A percentile compares a stretch with the other conserved stretches of the same genome.
phyloP scores from a whole-genome alignment of 1,140 invertebrate genomes.

The Mercenaria mercenaria region DNA sequence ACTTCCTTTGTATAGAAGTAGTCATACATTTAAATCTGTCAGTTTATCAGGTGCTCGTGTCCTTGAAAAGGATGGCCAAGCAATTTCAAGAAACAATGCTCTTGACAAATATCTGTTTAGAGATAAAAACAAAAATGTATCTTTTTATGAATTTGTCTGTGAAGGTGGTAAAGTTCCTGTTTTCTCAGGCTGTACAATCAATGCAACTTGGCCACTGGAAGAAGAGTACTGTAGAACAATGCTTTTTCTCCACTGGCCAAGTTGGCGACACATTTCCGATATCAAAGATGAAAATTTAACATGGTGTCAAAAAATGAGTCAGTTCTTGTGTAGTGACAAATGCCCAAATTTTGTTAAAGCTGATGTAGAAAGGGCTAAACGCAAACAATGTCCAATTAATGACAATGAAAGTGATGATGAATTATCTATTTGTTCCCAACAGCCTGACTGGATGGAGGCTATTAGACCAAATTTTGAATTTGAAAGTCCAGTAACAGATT shows the following conservation, averaged over 20 bases:
- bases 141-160: constrained; percentile 50
- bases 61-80: constrained; percentile 35
- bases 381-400: not conserved
- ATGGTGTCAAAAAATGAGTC: constrained; percentile 43
- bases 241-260: constrained; percentile 64
- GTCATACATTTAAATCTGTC: constrained; percentile 64
- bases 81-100: constrained; percentile 43
- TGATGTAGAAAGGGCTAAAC: constrained; percentile 61
- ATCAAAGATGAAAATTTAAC: constrained; percentile 41
- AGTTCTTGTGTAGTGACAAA: constrained; percentile 30
- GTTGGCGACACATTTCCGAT: constrained; percentile 53
- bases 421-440: not conserved
- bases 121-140: not conserved
- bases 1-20: constrained; percentile 62
- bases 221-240: constrained; percentile 54
- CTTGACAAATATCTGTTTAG: constrained; percentile 62
- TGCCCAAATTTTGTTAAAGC: constrained; percentile 71
- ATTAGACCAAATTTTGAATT: constrained; percentile 49
- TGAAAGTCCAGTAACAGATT: not conserved
- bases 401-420: not conserved
- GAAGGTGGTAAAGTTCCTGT: constrained; percentile 60
- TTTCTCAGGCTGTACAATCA: constrained; percentile 28
- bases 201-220: constrained; percentile 57
- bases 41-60: constrained; percentile 56
- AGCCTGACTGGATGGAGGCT: constrained; percentile 68